These are phyloP conservation scores for Garra rufa DNA, from an alignment of 2,113 vertebrate genomes.

Conservation along the genomic window DNA sequence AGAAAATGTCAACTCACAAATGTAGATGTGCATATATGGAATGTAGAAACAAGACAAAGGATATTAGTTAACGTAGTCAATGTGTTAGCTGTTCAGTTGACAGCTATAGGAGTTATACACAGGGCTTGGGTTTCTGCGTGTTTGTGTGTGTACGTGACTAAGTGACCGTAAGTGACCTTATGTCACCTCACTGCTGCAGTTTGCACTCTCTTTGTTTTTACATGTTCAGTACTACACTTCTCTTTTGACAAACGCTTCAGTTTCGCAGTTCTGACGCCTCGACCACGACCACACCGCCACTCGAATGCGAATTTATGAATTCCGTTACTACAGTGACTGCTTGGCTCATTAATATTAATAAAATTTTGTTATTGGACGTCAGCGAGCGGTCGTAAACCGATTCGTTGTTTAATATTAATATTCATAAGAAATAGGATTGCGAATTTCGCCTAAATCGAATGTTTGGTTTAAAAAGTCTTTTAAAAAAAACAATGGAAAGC, in stretches of 20 bases:
- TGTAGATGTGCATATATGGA: neutral
- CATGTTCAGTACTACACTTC: neutral
- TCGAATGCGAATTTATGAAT: neutral
- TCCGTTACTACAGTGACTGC: neutral
- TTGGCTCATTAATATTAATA: neutral
- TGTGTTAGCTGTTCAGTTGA: neutral
- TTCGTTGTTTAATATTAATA: neutral
- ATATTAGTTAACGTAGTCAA: too few relatives aligned
- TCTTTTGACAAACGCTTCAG: neutral
- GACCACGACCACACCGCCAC: neutral
- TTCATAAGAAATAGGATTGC: neutral
- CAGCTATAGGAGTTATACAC: neutral
- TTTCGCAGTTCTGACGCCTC: neutral
- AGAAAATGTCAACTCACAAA: neutral
- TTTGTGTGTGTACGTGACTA: constrained; percentile 22
- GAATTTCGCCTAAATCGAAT: neutral
- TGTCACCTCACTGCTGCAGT: neutral
- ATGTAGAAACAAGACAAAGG: neutral
- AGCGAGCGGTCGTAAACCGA: neutral
- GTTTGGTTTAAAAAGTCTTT: neutral
- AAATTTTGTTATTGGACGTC: neutral
- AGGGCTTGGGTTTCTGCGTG: neutral
- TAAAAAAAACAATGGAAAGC: neutral
- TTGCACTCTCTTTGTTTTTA: neutral
- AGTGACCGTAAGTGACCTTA: constrained; percentile 4